Percentiles rank a stretch among this genome's conserved stretches.
Conservation (phyloP, 2,113 vertebrate species). For the Silurus glanis region DNA sequence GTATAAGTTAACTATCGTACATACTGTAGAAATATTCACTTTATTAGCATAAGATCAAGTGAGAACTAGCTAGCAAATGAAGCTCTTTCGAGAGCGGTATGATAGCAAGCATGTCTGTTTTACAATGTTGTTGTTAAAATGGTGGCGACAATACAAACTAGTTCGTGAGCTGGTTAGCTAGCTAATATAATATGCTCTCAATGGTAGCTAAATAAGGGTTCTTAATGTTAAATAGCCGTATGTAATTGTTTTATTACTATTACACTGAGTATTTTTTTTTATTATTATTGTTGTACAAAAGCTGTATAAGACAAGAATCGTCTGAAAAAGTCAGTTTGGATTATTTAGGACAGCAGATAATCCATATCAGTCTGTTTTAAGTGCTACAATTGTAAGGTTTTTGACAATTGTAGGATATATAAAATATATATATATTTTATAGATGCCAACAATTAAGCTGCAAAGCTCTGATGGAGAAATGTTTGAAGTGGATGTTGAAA, state of each 20-base stretch:
- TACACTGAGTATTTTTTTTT: neutral
- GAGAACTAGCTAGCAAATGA: neutral
- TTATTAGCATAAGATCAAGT: neutral
- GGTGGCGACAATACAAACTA: neutral
- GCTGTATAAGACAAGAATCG: neutral
- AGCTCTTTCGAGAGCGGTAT: neutral
- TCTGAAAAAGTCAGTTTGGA: neutral
- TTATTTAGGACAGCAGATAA: neutral
- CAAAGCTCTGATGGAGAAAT: slow-evolving; percentile 99
- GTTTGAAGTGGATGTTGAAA: slow-evolving; percentile 99
- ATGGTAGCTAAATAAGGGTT: neutral
- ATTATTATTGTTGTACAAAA: neutral
- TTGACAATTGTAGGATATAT: neutral
- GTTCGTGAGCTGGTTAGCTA: neutral
- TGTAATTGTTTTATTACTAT: neutral
- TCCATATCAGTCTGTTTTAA: neutral
- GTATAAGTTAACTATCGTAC: neutral
- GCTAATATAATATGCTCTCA: neutral
- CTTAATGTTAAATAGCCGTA: neutral
- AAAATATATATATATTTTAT: neutral
- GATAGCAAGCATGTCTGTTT: neutral
- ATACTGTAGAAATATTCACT: neutral
- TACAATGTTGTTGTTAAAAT: neutral
- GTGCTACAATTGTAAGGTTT: neutral
- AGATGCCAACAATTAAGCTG: slow-evolving; percentile 98